Percentiles rank a stretch among this genome's conserved stretches.
Conservation (phyloP, 2,113 vertebrate genomes). For the Leiothrix lutea region DNA sequence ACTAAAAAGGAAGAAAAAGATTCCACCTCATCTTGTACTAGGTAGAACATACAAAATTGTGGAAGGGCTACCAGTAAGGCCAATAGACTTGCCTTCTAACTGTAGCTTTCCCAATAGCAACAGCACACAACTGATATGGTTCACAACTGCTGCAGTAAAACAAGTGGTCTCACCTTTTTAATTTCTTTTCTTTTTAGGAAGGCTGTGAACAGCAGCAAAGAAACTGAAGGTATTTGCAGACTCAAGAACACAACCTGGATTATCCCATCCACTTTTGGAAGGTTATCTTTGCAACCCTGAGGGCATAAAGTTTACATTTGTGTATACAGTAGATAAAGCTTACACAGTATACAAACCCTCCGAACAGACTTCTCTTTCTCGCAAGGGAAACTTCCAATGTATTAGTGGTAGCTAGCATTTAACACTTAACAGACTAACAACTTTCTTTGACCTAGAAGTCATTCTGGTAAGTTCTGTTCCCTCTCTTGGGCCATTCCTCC, state of each 20-base stretch:
- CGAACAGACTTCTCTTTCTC: neutral
- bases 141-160: neutral
- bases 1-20: neutral
- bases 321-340: neutral
- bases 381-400: neutral
- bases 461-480: slow-evolving; percentile 73
- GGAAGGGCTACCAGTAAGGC: neutral
- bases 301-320: neutral
- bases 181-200: slow-evolving; percentile 1
- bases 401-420: neutral
- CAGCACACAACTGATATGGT: neutral
- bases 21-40: neutral
- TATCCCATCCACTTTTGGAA: neutral
- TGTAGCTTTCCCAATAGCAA: neutral
- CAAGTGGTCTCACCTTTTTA: neutral
- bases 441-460: slow-evolving; percentile 56
- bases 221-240: neutral
- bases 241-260: neutral
- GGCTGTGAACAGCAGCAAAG: neutral
- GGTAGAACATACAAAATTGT: neutral
- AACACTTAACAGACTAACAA: neutral
- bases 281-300: neutral
- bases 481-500: slow-evolving; percentile 91
- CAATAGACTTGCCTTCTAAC: neutral
- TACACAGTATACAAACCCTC: neutral